phyloP scores from a whole-genome alignment of 2,797 vertebrate genomes.

The Nothura maculosa region DNA sequence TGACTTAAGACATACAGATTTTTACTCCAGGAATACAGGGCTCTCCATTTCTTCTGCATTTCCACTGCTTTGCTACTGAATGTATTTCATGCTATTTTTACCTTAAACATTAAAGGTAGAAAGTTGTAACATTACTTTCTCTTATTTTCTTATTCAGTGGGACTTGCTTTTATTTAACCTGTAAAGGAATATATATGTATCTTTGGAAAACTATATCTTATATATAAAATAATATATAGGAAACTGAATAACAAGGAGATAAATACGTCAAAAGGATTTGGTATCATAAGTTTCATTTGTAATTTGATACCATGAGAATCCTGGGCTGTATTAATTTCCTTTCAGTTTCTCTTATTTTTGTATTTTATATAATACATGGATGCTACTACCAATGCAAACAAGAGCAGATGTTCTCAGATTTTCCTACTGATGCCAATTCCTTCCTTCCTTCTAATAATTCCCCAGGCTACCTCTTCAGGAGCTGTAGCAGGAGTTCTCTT shows the following conservation, averaged over 20 bases:
- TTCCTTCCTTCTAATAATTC: background rate
- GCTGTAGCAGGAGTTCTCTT: background rate
- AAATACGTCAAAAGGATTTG: constrained; percentile 67
- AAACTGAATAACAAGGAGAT: constrained; percentile 58
- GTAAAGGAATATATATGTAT: constrained; percentile 69
- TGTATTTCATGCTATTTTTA: constrained; percentile 67
- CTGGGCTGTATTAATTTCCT: constrained; percentile 73
- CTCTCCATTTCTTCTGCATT: constrained; percentile 40
- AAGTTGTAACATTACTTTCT: constrained; percentile 53
- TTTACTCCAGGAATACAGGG: constrained; percentile 49
- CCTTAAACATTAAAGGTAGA: constrained; percentile 41
- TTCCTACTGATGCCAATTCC: background rate
- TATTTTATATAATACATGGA: constrained; percentile 74
- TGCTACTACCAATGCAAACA: constrained; percentile 32
- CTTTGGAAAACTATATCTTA: constrained; percentile 71
- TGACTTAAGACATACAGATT: background rate
- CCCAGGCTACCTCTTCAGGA: background rate
- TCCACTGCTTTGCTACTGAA: constrained; percentile 56
- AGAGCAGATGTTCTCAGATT: constrained; percentile 15
- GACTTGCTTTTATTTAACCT: constrained; percentile 75
- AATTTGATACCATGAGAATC: constrained; percentile 63
- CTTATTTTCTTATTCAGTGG: constrained; percentile 67
- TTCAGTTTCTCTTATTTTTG: constrained; percentile 72
- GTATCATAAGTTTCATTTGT: constrained; percentile 51
- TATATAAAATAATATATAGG: constrained; percentile 72